These are phyloP conservation scores for Nyleta sp. DNA, from an alignment of 2,888 invertebrate genomes.

Conservation along the genomic window DNA sequence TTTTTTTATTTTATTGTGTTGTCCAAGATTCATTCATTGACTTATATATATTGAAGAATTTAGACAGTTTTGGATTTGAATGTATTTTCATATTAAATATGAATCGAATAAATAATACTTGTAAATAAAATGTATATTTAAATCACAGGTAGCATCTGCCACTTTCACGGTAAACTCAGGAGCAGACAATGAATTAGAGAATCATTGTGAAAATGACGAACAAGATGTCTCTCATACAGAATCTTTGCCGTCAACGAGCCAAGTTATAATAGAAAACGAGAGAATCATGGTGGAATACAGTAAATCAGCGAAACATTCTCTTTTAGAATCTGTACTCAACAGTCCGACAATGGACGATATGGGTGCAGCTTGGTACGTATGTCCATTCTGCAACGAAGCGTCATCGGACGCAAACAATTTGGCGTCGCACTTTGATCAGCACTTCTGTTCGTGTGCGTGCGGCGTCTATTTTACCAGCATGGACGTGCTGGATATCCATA, in stretches of 20 bases:
- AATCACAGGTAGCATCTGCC: conserved; percentile 69
- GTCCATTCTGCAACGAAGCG: conserved; percentile 80
- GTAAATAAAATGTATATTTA: neutral
- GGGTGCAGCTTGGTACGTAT: conserved; percentile 78
- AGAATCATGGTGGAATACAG: conserved; percentile 77
- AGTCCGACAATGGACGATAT: conserved; percentile 79
- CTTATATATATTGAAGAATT: too few species aligned
- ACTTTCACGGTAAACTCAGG: conserved; percentile 68
- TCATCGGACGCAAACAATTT: conserved; percentile 75
- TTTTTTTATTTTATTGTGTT: too few species aligned
- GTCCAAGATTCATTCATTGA: too few species aligned
- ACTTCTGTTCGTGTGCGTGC: conserved; percentile 81
- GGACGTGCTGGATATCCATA: conserved; percentile 80
- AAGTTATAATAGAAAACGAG: conserved; percentile 68
- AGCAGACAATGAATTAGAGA: conserved; percentile 70
- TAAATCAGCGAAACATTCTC: conserved; percentile 73
- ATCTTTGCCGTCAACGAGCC: conserved; percentile 74
- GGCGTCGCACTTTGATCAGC: conserved; percentile 77
- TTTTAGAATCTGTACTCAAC: conserved; percentile 74
- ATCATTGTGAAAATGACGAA: conserved; percentile 68
- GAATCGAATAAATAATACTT: neutral
- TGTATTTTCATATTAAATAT: too few species aligned
- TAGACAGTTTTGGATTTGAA: too few species aligned
- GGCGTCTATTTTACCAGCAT: conserved; percentile 82
- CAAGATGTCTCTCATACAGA: conserved; percentile 65